Evolutionary conservation across 2,888 invertebrate species (phyloP), one percentile per base, ranked within the genome.

Genomic region (Chesias legatella): DNA sequence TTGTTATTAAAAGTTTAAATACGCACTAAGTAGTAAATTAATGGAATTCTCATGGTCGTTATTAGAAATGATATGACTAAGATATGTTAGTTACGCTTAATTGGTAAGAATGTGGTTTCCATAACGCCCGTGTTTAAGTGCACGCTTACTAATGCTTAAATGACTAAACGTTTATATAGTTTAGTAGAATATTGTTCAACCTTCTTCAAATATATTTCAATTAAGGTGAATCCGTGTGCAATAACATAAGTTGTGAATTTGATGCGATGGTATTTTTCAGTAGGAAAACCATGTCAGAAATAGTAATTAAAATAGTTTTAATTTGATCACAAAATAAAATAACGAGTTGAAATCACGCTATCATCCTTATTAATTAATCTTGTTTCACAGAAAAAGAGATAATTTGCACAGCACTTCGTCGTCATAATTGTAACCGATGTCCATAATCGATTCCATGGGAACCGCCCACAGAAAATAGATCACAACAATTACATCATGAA

Each of bases 61-160:
- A 22, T 47, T 7, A 28, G 55, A 48, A 55, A 30, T 9, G 3
- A 36, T 37, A 43, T 55, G 55, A 55, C 41, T 52, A 49, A 51
- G n/a, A 36, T 20, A 30, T 37, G 22, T 32, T 31, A 11, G 25
- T 38, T 45, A 31, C 7, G 8, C 33, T 31, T 43, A 41, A 37
- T 36, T 43, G 35, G 33, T 29, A 39, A 24, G 8, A 41, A 38
- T 46, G 37, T 17, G 10, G 28, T 41, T 23, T 23, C 6, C 24
- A 29, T 49, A 28, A 22, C 36, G 10, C 31, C 10, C 37, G 42
- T 33, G 23, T 7, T 37, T 43, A 8, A 42, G 47, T 47, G 33
- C 37, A 27, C 26, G 27, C 21, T 43, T 40, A 41, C 21, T 42
- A 22, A 34, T 20, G 10, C 10, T 3, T 17, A 17, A 17, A 17